Percentiles rank a stretch among this genome's conserved stretches.
Evolutionary conservation across 2,113 vertebrate species (phyloP).

Genomic region (Spizaetus ornatus): DNA sequence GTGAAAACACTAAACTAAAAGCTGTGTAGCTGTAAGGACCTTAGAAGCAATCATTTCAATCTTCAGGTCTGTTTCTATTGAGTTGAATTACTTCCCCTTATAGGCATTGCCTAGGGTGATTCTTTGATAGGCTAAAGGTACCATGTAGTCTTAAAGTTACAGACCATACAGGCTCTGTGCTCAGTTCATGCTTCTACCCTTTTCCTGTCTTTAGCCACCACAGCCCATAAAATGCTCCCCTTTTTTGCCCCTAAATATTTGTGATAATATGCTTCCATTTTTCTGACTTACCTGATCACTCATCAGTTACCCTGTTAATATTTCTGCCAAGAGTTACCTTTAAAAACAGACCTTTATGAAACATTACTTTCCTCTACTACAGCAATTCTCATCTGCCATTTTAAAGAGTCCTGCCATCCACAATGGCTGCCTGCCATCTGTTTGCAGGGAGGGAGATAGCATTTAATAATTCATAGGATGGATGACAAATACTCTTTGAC

Average conservation of each 20-base stretch:
- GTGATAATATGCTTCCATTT: background rate
- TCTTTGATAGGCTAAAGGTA: background rate
- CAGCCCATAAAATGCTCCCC: background rate
- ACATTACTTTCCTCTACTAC: background rate
- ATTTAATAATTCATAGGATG: slow-evolving; percentile 20
- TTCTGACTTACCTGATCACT: background rate
- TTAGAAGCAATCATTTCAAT: background rate
- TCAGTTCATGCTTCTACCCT: background rate
- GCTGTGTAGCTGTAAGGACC: background rate
- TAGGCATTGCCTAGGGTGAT: background rate
- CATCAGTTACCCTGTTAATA: background rate
- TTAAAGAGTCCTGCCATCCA: background rate
- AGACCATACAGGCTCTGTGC: background rate
- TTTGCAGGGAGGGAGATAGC: background rate
- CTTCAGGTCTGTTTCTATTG: background rate
- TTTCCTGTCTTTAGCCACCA: background rate
- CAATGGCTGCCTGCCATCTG: background rate
- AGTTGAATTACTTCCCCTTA: background rate
- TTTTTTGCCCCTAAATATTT: background rate
- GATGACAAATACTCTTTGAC: background rate
- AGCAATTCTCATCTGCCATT: background rate
- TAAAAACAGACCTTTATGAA: background rate
- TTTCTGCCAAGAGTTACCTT: background rate
- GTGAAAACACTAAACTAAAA: background rate
- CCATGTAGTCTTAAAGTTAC: background rate